Conservation (phyloP, 2,797 vertebrate genomes). For the Iguana delicatissima region DNA sequence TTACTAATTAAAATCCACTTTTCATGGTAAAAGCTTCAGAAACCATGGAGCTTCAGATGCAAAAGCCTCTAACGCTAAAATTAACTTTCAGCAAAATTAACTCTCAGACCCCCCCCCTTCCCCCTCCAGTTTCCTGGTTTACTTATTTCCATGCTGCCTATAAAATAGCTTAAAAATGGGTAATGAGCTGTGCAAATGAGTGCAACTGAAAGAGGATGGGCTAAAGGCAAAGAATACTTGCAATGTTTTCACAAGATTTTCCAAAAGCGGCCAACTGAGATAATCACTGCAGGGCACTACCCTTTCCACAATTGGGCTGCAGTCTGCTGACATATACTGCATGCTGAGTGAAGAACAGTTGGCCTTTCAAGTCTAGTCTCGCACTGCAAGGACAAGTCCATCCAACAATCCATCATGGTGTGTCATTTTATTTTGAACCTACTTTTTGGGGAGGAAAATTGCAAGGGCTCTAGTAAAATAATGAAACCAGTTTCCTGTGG, state of each 20-base stretch:
- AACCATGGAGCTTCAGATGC: background rate
- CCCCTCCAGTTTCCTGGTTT: constrained; percentile 2
- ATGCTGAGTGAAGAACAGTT: background rate
- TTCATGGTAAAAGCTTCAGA: background rate
- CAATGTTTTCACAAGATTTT: constrained; percentile 26
- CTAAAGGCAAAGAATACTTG: constrained; percentile 25
- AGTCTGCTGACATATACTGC: constrained; percentile 19
- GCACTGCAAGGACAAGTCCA: constrained; percentile 5
- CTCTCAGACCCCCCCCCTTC: background rate
- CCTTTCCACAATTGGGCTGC: constrained; percentile 1
- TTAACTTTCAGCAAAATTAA: background rate
- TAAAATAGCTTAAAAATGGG: background rate
- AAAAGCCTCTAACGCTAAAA: constrained; percentile 16
- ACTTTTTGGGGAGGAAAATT: background rate
- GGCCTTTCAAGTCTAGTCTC: constrained; percentile 35
- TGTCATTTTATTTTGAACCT: constrained; percentile 12
- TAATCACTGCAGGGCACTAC: background rate
- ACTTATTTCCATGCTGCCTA: background rate
- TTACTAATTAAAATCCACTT: background rate
- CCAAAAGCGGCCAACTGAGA: background rate
- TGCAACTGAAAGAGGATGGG: constrained; percentile 21
- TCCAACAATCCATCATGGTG: constrained; percentile 14
- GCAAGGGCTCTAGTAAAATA: background rate
- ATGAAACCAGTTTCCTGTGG: constrained; percentile 10
- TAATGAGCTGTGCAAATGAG: background rate